phyloP scores from a whole-genome alignment of 1,140 invertebrate species.

The Conopomorpha cramerella region DNA sequence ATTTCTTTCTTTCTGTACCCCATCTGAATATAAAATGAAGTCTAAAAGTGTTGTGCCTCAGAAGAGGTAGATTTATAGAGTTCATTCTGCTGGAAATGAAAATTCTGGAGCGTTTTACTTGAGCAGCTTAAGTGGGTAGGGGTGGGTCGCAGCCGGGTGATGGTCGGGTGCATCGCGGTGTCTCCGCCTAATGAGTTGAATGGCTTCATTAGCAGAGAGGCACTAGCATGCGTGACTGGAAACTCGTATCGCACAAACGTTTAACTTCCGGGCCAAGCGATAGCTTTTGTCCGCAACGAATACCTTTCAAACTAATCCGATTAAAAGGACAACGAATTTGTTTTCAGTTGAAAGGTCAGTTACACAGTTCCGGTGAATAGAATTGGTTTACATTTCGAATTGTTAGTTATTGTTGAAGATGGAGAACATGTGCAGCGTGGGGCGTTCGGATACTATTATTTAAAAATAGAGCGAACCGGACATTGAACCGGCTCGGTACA shows the following conservation, averaged over 20 bases:
- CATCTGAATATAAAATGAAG: no score
- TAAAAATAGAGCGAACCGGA: conserved; percentile 44
- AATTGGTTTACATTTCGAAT: conserved; percentile 11
- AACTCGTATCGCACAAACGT: conserved; percentile 17
- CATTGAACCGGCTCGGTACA: conserved; percentile 40
- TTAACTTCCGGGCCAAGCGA: conserved; percentile 5
- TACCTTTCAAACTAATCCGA: conserved; percentile 10
- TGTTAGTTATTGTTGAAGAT: conserved; percentile 23
- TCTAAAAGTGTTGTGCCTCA: no score
- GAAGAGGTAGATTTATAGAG: no score
- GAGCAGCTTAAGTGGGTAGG: no score
- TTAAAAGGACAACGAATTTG: conserved; percentile 7
- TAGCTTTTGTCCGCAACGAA: conserved; percentile 8
- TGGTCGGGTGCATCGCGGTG: conserved; percentile 11
- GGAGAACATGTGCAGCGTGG: conserved; percentile 23
- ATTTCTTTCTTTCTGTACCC: no score
- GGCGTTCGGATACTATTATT: no score
- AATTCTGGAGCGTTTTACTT: no score
- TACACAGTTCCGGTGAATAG: no score
- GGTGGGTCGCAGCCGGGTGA: no score
- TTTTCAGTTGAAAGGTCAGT: conserved; percentile 17
- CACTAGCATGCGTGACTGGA: conserved; percentile 32
- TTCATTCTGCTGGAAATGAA: no score
- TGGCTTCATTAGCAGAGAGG: conserved; percentile 34
- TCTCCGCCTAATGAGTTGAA: conserved; percentile 35